Base-by-base conservation (phyloP, 2,797 vertebrate species). In the Oophaga sylvatica region DNA sequence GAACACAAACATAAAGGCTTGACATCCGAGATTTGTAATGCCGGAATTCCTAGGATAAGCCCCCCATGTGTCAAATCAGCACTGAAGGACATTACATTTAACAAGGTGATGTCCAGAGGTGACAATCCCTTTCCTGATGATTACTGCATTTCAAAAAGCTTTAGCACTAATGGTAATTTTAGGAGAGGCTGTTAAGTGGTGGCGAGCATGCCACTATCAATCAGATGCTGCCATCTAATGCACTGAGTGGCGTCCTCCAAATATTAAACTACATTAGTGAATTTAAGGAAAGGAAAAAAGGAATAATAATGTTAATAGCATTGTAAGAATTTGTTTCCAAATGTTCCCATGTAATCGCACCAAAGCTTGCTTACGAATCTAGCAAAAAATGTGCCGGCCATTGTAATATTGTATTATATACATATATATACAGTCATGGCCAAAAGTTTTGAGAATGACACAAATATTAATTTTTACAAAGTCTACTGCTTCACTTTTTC, bases 161-260 rank as follows among this genome's bases (percentile, higher is more conserved):
- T 20, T 45, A 73, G 70, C 70, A 76, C 20, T 53, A 13, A 53
- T 76, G 73, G 41, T 76, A 76, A 76, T 76, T 76, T 71, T 53
- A 48, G 45, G 20, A 76, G 20, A 75, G 41, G 71, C 48, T 75
- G 71, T 5, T 48, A 75, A 75, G 71, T 75, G 45, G 73, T 12
- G 73, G 16, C 48, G 22, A 76, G 41, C 4, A 20, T 48, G 73
- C 73, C 45, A 76, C 73, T 53, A 76, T 76, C 73, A n/a, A 53
- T 76, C 73, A 76, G 41, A 76, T 76, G 45, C 73, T 76, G 73
- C 73, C 73, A 76, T 53, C 73, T 76, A 76, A 76, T 53, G 73
- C 41, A 76, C 73, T 73, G 45, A 73, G 41, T 73, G 71, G 19
- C 1, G 48, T 48, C 45, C 11, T 53, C 11, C 73, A 76, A 53